phyloP scores from a whole-genome alignment of 1,140 invertebrate genomes.

The Trachelipus rathkii region DNA sequence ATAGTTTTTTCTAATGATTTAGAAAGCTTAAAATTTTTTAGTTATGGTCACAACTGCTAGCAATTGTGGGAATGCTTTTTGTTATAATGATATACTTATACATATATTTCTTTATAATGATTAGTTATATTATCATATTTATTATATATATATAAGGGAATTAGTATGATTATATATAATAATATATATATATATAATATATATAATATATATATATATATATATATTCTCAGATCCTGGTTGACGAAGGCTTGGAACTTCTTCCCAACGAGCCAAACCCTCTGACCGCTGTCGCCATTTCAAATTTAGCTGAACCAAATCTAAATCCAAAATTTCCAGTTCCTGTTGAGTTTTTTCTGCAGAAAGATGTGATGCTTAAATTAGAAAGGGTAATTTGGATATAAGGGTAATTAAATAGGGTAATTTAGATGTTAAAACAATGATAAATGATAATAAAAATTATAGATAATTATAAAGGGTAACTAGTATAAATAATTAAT shows the following conservation, averaged over 20 bases:
- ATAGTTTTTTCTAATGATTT: too few relatives aligned
- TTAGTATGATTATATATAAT: background rate
- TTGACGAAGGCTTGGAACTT: background rate
- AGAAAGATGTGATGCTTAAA: background rate
- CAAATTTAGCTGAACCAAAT: constrained; percentile 4
- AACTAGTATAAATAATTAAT: too few relatives aligned
- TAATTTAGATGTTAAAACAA: too few relatives aligned
- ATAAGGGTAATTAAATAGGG: too few relatives aligned
- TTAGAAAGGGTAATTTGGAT: background rate
- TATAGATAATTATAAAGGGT: too few relatives aligned
- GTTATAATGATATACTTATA: too few relatives aligned
- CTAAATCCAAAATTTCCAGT: background rate
- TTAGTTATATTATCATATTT: too few relatives aligned
- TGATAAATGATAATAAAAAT: too few relatives aligned
- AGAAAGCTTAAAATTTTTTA: too few relatives aligned
- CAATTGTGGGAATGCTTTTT: too few relatives aligned
- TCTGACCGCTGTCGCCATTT: background rate
- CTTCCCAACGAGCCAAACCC: background rate
- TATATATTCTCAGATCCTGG: background rate
- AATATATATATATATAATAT: background rate
- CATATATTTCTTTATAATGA: too few relatives aligned
- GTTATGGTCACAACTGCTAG: too few relatives aligned
- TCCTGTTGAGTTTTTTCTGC: background rate
- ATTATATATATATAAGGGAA: background rate
- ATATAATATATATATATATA: background rate